Evolutionary conservation across 2,113 vertebrate genomes (phyloP).

Genomic region (Blennius ocellaris): DNA sequence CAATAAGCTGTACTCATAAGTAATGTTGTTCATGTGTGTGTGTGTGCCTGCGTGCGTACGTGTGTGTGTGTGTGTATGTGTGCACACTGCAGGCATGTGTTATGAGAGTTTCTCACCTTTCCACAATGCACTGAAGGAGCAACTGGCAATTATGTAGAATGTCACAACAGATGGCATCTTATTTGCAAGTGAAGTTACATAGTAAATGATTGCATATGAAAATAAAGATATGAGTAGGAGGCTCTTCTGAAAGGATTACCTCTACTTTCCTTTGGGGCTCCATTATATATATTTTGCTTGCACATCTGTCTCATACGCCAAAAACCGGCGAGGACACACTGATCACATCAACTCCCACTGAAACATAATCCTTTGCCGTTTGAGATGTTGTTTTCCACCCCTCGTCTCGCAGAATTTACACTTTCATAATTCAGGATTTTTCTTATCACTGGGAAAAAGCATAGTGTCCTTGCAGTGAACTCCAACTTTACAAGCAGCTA

Average conservation of each 20-base stretch:
- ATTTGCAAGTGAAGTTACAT: slow-evolving; percentile 43
- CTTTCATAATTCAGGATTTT: not conserved
- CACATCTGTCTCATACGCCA: not conserved
- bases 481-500: no score
- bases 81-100: slow-evolving; percentile 15
- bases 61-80: slow-evolving; percentile 6
- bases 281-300: not conserved
- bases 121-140: slow-evolving; percentile 47
- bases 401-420: not conserved
- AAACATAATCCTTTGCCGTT: not conserved
- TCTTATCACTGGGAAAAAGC: no score
- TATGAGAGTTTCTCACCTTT: slow-evolving; percentile 64
- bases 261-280: not conserved
- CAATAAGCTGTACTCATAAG: no score
- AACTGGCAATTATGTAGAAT: slow-evolving; percentile 40
- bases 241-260: not conserved
- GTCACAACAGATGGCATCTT: slow-evolving; percentile 60
- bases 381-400: not conserved
- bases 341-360: not conserved
- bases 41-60: slow-evolving; percentile 12
- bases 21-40: not conserved
- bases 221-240: not conserved
- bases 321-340: not conserved
- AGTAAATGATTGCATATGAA: slow-evolving; percentile 16
- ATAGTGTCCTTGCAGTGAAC: no score